Evolutionary conservation across 2,888 invertebrate genomes (phyloP).

Genomic region (Pelosia muscerda): DNA sequence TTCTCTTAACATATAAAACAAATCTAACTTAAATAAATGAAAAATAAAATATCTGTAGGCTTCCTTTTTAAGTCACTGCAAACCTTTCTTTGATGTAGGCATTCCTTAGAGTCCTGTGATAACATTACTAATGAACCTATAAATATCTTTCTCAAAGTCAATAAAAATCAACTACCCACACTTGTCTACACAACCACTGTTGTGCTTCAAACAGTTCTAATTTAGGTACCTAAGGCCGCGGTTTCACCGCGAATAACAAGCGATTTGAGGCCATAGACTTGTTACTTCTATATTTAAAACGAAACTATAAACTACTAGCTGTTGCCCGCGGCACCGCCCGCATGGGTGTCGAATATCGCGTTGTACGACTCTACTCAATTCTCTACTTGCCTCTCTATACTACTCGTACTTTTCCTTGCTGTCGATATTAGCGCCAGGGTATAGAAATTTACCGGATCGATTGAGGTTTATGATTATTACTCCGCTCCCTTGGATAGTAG

Average conservation of each 20-base stretch:
- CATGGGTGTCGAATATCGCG: too few species aligned
- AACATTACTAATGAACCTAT: not conserved
- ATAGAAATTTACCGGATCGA: too few species aligned
- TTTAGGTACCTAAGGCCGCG: not conserved
- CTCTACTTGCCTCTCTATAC: too few species aligned
- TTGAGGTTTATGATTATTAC: too few species aligned
- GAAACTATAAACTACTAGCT: not conserved
- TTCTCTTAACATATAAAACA: too few species aligned
- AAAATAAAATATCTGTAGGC: not conserved
- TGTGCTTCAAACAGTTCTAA: constrained; percentile 12
- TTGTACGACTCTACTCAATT: too few species aligned
- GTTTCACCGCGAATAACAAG: not conserved
- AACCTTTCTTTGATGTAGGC: not conserved
- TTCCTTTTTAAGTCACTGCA: not conserved
- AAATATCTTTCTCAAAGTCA: not conserved
- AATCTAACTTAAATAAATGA: too few species aligned
- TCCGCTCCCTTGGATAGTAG: too few species aligned
- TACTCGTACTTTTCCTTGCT: too few species aligned
- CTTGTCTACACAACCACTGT: constrained; percentile 11
- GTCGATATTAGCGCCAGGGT: too few species aligned
- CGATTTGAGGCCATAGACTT: not conserved
- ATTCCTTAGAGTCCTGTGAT: not conserved
- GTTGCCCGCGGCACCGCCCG: too few species aligned
- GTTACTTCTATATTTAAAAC: not conserved
- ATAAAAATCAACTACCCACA: constrained; percentile 12